Conservation (phyloP, 2,888 invertebrate genomes). For the Drosophila prostipennis region DNA sequence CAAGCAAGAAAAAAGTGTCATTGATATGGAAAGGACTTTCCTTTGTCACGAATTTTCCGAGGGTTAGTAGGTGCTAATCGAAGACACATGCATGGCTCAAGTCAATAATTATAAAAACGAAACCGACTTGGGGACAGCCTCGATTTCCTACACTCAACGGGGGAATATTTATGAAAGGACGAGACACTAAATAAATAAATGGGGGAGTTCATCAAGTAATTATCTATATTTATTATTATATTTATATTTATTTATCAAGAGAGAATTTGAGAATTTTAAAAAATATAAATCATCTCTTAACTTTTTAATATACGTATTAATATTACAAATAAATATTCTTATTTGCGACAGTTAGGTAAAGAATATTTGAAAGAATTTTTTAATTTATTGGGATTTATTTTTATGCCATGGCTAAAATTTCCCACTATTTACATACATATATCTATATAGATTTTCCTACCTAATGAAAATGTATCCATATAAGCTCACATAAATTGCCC, state of each 20-base stretch:
- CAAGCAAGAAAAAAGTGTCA: conserved; percentile 19
- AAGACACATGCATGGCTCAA: conserved; percentile 21
- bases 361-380: no score
- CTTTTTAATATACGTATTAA: no score
- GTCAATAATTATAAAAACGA: conserved; percentile 21
- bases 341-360: no score
- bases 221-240: no score
- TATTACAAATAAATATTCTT: no score
- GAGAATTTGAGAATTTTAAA: no score
- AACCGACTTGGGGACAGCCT: conserved; percentile 4
- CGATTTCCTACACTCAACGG: conserved; percentile 9
- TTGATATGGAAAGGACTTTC: conserved; percentile 34
- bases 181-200: conserved; percentile 2
- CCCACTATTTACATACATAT: no score
- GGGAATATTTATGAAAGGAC: conserved; percentile 6
- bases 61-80: conserved; percentile 35
- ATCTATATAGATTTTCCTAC: neutral
- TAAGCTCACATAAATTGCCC: conserved; percentile 6
- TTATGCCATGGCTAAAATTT: no score
- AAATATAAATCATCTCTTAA: no score
- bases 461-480: neutral
- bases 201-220: neutral
- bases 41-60: conserved; percentile 12
- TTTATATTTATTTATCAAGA: no score
- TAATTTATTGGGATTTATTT: no score